phyloP scores from a whole-genome alignment of 2,113 vertebrate genomes.

The Nansenia antarctica region DNA sequence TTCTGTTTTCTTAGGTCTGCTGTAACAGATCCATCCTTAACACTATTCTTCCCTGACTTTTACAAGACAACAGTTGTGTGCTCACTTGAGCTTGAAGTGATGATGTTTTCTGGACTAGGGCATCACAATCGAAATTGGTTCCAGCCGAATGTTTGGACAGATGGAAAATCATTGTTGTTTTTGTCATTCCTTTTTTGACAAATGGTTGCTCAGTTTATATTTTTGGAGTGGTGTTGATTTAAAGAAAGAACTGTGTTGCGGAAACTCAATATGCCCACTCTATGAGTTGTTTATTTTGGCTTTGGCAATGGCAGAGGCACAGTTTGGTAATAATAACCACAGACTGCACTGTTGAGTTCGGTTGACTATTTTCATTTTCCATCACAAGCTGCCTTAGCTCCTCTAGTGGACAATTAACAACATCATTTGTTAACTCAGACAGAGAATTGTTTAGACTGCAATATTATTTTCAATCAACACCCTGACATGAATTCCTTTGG shows the following conservation, averaged over 20 bases:
- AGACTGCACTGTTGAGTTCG: slow-evolving; percentile 21
- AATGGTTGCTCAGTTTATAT: slow-evolving; percentile 45
- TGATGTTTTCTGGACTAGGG: slow-evolving; percentile 29
- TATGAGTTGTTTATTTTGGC: slow-evolving; percentile 54
- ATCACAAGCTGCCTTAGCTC: slow-evolving; percentile 7
- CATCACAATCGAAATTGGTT: slow-evolving; percentile 32
- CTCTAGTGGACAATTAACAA: slow-evolving; percentile 19
- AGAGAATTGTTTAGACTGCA: slow-evolving; percentile 34
- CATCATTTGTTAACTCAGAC: slow-evolving; percentile 16
- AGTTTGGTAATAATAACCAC: slow-evolving; percentile 34
- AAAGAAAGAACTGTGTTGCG: slow-evolving; percentile 46
- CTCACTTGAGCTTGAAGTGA: neutral
- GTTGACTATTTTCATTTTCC: neutral
- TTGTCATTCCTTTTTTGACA: slow-evolving; percentile 52
- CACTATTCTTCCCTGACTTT: neutral
- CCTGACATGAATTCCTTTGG: neutral
- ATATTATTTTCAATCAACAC: slow-evolving; percentile 9
- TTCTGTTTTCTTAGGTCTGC: slow-evolving; percentile 24
- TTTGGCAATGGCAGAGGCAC: slow-evolving; percentile 32
- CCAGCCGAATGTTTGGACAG: slow-evolving; percentile 44
- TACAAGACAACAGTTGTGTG: neutral
- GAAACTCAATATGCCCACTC: slow-evolving; percentile 40
- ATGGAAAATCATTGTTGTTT: slow-evolving; percentile 33
- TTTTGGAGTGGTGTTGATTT: slow-evolving; percentile 62
- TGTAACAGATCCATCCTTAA: slow-evolving; percentile 21